phyloP scores from a whole-genome alignment of 2,888 invertebrate genomes.

The Serrognathus titanus region DNA sequence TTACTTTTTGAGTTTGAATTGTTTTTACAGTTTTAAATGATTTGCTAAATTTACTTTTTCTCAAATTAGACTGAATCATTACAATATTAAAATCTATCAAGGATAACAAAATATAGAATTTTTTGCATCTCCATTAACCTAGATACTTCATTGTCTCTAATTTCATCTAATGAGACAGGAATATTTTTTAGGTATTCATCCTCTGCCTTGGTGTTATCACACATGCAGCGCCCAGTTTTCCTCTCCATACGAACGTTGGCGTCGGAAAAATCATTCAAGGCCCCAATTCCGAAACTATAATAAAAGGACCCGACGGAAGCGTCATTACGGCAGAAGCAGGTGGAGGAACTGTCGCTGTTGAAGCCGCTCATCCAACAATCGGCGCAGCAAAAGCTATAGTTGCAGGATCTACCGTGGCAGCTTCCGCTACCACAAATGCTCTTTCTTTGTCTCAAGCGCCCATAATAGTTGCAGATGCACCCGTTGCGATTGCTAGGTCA shows the following conservation, averaged over 20 bases:
- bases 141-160: background rate
- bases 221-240: constrained; percentile 17
- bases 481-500: background rate
- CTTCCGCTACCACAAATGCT: constrained; percentile 7
- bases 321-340: constrained; percentile 39
- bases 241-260: constrained; percentile 33
- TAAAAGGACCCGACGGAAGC: constrained; percentile 46
- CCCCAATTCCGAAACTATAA: constrained; percentile 43
- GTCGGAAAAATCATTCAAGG: constrained; percentile 44
- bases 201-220: constrained; percentile 5
- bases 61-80: too few species aligned
- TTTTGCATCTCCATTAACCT: too few species aligned
- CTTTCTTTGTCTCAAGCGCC: constrained; percentile 6
- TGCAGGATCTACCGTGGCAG: background rate
- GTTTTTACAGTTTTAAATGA: too few species aligned
- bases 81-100: too few species aligned
- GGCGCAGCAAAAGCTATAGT: constrained; percentile 16
- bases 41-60: too few species aligned
- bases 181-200: constrained; percentile 15
- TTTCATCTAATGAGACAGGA: constrained; percentile 11
- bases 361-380: constrained; percentile 12
- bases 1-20: too few species aligned
- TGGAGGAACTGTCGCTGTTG: constrained; percentile 31
- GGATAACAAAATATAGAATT: too few species aligned
- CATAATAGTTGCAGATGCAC: constrained; percentile 5